Evolutionary conservation across 1,140 invertebrate species (phyloP).

Genomic region (Propsilocerus akamusi): DNA sequence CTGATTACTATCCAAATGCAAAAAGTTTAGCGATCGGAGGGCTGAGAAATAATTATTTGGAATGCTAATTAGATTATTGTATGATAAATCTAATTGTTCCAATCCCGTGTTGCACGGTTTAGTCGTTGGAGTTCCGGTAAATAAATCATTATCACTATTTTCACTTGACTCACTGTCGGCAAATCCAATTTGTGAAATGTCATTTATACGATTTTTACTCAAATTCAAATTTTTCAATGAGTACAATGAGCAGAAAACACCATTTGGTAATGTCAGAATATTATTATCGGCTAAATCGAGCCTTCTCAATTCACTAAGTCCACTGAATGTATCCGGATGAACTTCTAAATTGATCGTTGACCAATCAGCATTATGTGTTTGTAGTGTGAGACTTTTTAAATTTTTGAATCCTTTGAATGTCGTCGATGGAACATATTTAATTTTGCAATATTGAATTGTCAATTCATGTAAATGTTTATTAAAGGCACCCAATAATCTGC

Average conservation of each 20-base stretch:
- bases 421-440: slow-evolving; percentile 67
- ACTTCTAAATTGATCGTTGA: slow-evolving; percentile 66
- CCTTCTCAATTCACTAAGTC: slow-evolving; percentile 49
- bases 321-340: slow-evolving; percentile 48
- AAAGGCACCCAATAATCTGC: background rate
- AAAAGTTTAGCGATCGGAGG: slow-evolving; percentile 38
- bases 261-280: slow-evolving; percentile 67
- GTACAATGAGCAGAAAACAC: slow-evolving; percentile 58
- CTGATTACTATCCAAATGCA: slow-evolving; percentile 53
- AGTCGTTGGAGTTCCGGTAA: slow-evolving; percentile 59
- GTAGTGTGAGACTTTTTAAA: slow-evolving; percentile 63
- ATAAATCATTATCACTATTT: slow-evolving; percentile 8
- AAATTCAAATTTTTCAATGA: slow-evolving; percentile 61
- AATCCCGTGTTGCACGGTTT: slow-evolving; percentile 47
- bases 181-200: slow-evolving; percentile 58
- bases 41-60: slow-evolving; percentile 48
- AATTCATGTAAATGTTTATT: slow-evolving; percentile 40
- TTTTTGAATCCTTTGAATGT: slow-evolving; percentile 64
- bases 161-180: background rate
- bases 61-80: slow-evolving; percentile 48
- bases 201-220: slow-evolving; percentile 60
- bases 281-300: slow-evolving; percentile 78
- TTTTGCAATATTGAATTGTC: slow-evolving; percentile 78
- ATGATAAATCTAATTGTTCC: slow-evolving; percentile 50
- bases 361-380: slow-evolving; percentile 79